Conservation (phyloP, 2,797 vertebrate genomes). For the Selene dorsalis region DNA sequence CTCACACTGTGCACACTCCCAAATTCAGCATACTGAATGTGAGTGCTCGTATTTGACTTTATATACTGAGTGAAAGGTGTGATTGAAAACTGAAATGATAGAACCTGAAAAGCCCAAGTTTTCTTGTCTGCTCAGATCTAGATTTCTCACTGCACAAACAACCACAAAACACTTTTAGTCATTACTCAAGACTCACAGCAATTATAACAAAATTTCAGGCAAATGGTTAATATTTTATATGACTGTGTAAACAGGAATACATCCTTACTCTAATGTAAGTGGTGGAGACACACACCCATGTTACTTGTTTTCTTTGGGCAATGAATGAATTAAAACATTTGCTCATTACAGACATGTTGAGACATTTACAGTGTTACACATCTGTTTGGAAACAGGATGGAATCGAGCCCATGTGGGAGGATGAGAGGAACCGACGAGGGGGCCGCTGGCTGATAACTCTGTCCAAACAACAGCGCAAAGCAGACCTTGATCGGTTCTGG, state of each 20-base stretch:
- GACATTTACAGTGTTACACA: neutral
- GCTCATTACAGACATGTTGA: neutral
- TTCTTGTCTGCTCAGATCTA: too few species aligned
- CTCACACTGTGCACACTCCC: accelerated
- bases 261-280: too few species aligned
- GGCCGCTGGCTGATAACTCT: conserved; percentile 97
- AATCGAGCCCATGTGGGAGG: conserved; percentile 99
- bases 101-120: too few species aligned
- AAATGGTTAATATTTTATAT: too few species aligned
- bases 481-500: conserved; percentile 97
- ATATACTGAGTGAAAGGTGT: neutral
- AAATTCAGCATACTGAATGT: neutral
- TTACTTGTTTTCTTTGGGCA: neutral
- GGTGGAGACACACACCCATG: neutral
- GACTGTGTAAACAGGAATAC: too few species aligned
- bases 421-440: conserved; percentile 92
- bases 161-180: too few species aligned
- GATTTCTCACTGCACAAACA: too few species aligned
- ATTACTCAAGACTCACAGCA: too few species aligned
- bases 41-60: neutral
- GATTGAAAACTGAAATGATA: neutral
- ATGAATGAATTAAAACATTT: neutral
- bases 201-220: too few species aligned
- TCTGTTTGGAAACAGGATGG: conserved; percentile 87
- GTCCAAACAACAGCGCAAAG: conserved; percentile 94